These are phyloP conservation scores for Pseudocheirus occidentalis DNA, from an alignment of 2,797 vertebrate species.

Conservation along the genomic window DNA sequence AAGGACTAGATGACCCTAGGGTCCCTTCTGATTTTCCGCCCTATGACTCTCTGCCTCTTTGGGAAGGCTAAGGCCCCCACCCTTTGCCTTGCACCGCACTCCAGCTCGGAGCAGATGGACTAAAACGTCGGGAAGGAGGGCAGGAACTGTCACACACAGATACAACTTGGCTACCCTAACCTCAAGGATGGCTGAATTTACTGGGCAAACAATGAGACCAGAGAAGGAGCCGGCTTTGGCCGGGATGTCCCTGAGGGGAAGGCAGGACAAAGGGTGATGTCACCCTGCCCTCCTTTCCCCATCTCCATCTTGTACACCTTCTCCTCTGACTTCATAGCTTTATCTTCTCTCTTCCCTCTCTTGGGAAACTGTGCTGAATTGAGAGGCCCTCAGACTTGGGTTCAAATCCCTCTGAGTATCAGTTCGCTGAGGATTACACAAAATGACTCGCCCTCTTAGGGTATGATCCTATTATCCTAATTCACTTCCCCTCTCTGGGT, in stretches of 20 bases:
- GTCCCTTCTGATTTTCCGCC: not conserved
- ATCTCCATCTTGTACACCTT: not conserved
- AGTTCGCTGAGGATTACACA: not conserved
- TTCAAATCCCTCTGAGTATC: not conserved
- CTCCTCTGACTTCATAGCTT: not conserved
- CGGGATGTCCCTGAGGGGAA: not conserved
- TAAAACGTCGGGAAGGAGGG: not conserved
- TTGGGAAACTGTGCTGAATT: not conserved
- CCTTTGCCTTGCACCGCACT: not conserved
- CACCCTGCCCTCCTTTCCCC: not conserved
- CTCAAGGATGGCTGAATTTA: not conserved
- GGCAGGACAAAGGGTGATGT: not conserved
- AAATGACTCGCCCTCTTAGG: not conserved
- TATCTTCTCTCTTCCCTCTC: not conserved
- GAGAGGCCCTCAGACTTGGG: not conserved
- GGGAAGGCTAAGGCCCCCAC: not conserved
- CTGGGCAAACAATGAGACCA: not conserved
- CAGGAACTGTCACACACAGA: not conserved
- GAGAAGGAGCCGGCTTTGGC: not conserved
- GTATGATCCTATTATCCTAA: not conserved
- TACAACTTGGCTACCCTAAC: not conserved
- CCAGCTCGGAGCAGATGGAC: not conserved
- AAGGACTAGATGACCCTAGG: not conserved
- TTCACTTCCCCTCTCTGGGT: not conserved
- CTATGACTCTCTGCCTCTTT: not conserved